A percentile compares a stretch with the other conserved stretches of the same genome.
Conservation (phyloP, 2,797 vertebrate species). For the Anisognathus igniventris region DNA sequence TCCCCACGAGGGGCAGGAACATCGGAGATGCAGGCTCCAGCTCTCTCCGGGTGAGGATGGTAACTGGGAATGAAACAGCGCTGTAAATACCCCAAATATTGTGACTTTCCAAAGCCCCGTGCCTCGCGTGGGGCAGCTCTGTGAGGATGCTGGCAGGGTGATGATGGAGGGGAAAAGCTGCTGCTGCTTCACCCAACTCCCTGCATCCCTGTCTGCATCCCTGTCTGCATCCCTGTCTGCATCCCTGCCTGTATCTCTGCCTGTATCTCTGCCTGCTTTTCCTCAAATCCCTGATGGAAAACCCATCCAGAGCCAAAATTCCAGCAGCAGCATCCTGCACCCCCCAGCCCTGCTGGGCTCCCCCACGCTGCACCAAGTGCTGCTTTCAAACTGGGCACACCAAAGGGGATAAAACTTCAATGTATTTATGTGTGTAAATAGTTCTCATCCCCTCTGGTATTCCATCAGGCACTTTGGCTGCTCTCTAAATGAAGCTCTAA, state of each 20-base stretch:
- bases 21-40: not conserved
- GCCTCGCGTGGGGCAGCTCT: accelerated
- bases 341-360: accelerated
- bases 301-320: accelerated
- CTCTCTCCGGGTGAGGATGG: not conserved
- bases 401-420: accelerated
- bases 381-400: not conserved
- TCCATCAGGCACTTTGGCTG: not conserved
- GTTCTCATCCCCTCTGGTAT: accelerated
- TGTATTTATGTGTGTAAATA: accelerated
- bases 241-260: not conserved
- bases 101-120: accelerated
- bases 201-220: not conserved
- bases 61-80: accelerated
- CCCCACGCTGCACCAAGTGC: not conserved
- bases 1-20: not conserved
- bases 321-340: not conserved
- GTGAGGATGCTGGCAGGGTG: accelerated
- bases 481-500: accelerated
- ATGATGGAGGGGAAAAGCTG: accelerated
- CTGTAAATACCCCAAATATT: not conserved
- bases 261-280: not conserved
- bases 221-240: not conserved
- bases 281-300: not conserved
- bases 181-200: not conserved